Conservation (phyloP, 1,140 invertebrate genomes). For the Oreohelix idahoensis region DNA sequence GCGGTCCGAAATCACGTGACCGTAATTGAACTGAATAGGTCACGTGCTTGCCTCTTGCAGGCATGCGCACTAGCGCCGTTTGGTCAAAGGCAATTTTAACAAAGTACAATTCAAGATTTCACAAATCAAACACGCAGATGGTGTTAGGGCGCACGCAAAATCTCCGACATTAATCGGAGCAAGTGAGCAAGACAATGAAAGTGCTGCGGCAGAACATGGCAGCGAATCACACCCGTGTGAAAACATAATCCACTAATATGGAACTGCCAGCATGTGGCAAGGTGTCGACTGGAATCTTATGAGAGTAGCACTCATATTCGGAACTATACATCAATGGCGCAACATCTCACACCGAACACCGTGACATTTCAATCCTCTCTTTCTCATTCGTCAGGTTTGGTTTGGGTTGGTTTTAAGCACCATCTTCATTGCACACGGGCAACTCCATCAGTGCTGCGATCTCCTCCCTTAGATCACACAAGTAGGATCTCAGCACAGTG, state of each 20-base stretch:
- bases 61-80: conserved; percentile 26
- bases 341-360: background rate
- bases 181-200: background rate
- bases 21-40: conserved; percentile 30
- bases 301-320: background rate
- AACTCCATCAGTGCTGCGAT: no score
- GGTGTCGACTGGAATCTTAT: background rate
- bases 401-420: no score
- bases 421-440: no score
- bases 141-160: background rate
- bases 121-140: conserved; percentile 39
- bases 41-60: conserved; percentile 2
- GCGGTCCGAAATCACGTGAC: conserved; percentile 37
- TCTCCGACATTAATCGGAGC: conserved; percentile 9
- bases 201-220: background rate
- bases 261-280: background rate
- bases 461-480: no score
- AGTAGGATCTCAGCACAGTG: no score
- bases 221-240: background rate
- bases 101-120: conserved; percentile 13
- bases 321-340: background rate
- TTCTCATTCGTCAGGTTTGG: background rate
- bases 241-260: background rate
- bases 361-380: background rate
- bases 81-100: background rate